Base-by-base conservation (phyloP, 2,113 vertebrate species). In the Sorex araneus region DNA sequence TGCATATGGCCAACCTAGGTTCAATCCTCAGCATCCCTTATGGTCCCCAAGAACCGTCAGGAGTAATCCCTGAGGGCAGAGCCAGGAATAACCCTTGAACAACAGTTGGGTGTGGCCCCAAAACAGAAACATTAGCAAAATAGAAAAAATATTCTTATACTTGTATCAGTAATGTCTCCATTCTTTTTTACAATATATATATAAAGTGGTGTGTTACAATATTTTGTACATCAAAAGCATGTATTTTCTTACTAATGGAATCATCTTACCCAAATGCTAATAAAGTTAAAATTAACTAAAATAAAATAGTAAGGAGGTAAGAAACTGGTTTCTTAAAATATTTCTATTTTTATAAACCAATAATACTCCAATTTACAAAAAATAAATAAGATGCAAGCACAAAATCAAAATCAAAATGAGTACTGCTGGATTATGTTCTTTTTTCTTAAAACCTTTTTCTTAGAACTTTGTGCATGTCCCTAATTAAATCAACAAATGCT, bases 401-500 rank as follows among this genome's bases (percentile, higher is more conserved):
- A 76, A 95, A 91, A 81, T 75, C 60, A 40, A 40, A 40, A 40
- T 40, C 77, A 60, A 47, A 87, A 34, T 83, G 60, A 74, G 10
- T 1, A 81, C 1, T 54, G 5, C 3, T 86, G 11, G 12, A 88
- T 73, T 30, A 21, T 60, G 21, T 60, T 23, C 18, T 74, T 84
- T 90, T 90, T 25, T 40, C 6, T 45, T 30, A 84, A 27, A n/a
- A n/a, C 19, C n/a, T 84, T 90, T 90, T 27, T 43, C 6, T 45
- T 30, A 84, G 30, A 78, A 2, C 19, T 64, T 84, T 84, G 73
- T 94, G 9, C 10, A 81, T 74, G 1, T 16, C 69, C 47, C 12
- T 57, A 84, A 78, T 57, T 63, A 95, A 94, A 69, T 15, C 87
- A 84, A 86, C 47, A 90, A 82, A n/a, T 50, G 11, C 7, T 76